Conservation (phyloP, 1,140 invertebrate species). For the Bombus superbus region DNA sequence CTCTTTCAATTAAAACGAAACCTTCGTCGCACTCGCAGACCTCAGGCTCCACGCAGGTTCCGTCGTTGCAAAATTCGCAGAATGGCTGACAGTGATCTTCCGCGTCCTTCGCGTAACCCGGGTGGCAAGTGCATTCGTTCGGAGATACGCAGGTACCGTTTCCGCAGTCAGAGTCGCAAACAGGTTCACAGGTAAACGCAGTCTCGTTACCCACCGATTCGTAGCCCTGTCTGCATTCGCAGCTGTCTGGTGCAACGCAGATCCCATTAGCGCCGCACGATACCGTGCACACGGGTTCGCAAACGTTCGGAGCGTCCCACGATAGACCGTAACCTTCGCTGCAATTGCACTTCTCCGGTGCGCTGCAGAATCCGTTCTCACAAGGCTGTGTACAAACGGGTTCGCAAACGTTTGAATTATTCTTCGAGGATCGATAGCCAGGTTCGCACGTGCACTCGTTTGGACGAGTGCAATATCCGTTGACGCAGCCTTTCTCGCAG, state of each 20-base stretch:
- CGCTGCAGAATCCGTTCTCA: constrained; percentile 49
- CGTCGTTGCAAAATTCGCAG: constrained; percentile 46
- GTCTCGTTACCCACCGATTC: constrained; percentile 43
- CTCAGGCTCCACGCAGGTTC: constrained; percentile 44
- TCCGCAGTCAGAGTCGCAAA: constrained; percentile 35
- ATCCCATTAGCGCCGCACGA: constrained; percentile 60
- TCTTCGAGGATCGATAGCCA: neutral
- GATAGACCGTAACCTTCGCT: constrained; percentile 39
- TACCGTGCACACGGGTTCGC: constrained; percentile 59
- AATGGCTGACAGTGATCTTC: constrained; percentile 11
- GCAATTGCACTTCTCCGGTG: constrained; percentile 62
- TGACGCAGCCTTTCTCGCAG: neutral
- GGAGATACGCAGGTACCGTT: constrained; percentile 46
- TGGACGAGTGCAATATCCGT: constrained; percentile 67
- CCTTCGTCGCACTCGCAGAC: constrained; percentile 48
- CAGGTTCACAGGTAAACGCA: constrained; percentile 23
- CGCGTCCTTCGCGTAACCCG: constrained; percentile 30
- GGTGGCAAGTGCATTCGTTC: constrained; percentile 34
- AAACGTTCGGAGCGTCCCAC: neutral
- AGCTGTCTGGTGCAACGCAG: constrained; percentile 65
- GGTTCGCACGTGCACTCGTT: constrained; percentile 47
- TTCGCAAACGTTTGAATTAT: constrained; percentile 1
- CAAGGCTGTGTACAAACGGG: constrained; percentile 60
- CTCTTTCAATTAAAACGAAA: constrained; percentile 8
- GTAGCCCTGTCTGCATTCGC: constrained; percentile 59